Percentiles rank a stretch among this genome's conserved stretches.
Evolutionary conservation across 2,888 invertebrate genomes (phyloP).

Genomic region (Agriopis aurantiaria): DNA sequence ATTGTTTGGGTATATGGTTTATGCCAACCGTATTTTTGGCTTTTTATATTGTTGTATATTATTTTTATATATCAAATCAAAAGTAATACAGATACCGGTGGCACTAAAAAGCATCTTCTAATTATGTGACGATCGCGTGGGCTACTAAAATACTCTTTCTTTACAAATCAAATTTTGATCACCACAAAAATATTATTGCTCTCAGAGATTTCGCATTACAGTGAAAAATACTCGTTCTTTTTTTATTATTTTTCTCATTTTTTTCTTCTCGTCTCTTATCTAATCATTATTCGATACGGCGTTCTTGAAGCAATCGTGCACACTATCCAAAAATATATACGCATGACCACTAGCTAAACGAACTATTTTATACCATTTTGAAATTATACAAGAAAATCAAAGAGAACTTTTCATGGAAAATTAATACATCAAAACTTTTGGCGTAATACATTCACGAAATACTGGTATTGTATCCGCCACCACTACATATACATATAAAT

Average conservation of each 20-base stretch:
- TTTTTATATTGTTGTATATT: background rate
- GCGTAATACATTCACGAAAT: conserved; percentile 84
- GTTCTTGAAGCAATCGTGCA: conserved; percentile 81
- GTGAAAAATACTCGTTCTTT: conserved; percentile 75
- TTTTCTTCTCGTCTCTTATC: conserved; percentile 54
- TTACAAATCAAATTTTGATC: conserved; percentile 70
- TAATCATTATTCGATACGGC: conserved; percentile 61
- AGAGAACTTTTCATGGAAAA: conserved; percentile 80
- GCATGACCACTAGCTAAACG: conserved; percentile 85
- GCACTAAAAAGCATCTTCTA: conserved; percentile 75
- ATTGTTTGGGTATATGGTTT: background rate
- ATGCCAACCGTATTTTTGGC: background rate
- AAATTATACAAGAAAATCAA: conserved; percentile 59
- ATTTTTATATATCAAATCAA: conserved; percentile 41
- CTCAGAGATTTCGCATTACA: conserved; percentile 77
- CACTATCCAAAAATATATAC: conserved; percentile 81
- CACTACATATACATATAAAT: conserved; percentile 86
- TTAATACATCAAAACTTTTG: conserved; percentile 86
- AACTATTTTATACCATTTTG: conserved; percentile 68
- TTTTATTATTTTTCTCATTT: conserved; percentile 50
- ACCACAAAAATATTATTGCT: conserved; percentile 85
- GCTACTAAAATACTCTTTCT: conserved; percentile 78
- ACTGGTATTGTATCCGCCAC: conserved; percentile 83
- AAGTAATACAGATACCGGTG: conserved; percentile 68
- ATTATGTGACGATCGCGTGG: conserved; percentile 77